Base-by-base conservation (phyloP, 2,888 invertebrate species). In the Gisinianus flammeolus region DNA sequence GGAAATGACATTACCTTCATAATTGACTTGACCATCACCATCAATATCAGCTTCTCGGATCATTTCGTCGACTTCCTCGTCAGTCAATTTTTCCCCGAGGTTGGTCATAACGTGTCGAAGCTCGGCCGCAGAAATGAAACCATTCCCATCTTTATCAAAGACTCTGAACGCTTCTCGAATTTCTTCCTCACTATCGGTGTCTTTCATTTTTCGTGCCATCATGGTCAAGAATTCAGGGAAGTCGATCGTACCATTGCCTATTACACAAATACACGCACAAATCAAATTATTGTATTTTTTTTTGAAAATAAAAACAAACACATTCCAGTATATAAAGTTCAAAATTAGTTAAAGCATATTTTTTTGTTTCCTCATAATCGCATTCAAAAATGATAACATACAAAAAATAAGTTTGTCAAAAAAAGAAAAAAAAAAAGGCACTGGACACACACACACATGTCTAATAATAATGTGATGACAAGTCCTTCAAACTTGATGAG, bases 141-240 rank as follows among this genome's bases (percentile, higher is more conserved):
- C 98, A 89, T 98, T 98, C 88, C 97, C 97, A 90, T 98, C 98
- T 90, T 98, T 97, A 91, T 98, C 98, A 90, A 98, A 98, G 86
- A 96, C 97, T 90, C 97, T 93, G 93, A 98, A 95, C 85, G 98
- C 98, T 89, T 98, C 98, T 89, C 97, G 93, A 89, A 98, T 97
- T 90, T 98, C 98, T 89, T 98, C 97, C 91, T 97, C 97, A 88
- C 96, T 95, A 90, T 99, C 98, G 85, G 98, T 98, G 90, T 98
- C 98, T 90, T 98, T 98, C 97, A 98, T 98, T 92, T 98, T 99
- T 87, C 98, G 93, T 87, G 98, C 98, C 98, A 99, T 99, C 98
- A 99, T 98, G 88, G 98, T 98, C 87, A 99, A 92, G 91, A 99
- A 99, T 90, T 99, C 98, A 86, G 98, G 98, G 90, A 99, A 99